phyloP scores from a whole-genome alignment of 2,113 vertebrate species.

The Heptranchias perlo region DNA sequence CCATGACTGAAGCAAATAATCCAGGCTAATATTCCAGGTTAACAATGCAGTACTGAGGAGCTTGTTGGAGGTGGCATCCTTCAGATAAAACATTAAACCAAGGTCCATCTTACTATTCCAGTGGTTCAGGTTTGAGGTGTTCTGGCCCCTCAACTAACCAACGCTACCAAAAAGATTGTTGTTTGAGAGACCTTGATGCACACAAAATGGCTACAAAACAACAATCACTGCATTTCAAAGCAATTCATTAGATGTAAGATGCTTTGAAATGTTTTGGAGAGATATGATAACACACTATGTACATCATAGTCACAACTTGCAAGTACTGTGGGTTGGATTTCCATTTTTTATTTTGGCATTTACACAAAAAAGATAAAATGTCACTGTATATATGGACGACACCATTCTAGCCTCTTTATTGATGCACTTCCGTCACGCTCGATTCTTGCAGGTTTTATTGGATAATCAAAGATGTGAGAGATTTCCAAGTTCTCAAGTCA shows the following conservation, averaged over 20 bases:
- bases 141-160: neutral
- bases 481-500: neutral
- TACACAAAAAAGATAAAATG: neutral
- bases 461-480: neutral
- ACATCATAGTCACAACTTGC: neutral
- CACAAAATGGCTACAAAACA: neutral
- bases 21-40: neutral
- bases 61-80: neutral
- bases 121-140: neutral
- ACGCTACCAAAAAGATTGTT: neutral
- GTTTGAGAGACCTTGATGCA: neutral
- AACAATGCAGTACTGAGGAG: neutral
- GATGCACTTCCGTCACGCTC: neutral
- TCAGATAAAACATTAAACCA: neutral
- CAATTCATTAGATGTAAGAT: too few relatives aligned
- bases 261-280: too few relatives aligned
- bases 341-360: neutral
- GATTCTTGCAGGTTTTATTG: neutral
- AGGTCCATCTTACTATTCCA: neutral
- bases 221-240: neutral
- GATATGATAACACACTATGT: too few relatives aligned
- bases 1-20: neutral
- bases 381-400: neutral
- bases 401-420: neutral
- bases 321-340: neutral